Evolutionary conservation across 2,888 invertebrate genomes (phyloP).

Genomic region (Torymus texanus): DNA sequence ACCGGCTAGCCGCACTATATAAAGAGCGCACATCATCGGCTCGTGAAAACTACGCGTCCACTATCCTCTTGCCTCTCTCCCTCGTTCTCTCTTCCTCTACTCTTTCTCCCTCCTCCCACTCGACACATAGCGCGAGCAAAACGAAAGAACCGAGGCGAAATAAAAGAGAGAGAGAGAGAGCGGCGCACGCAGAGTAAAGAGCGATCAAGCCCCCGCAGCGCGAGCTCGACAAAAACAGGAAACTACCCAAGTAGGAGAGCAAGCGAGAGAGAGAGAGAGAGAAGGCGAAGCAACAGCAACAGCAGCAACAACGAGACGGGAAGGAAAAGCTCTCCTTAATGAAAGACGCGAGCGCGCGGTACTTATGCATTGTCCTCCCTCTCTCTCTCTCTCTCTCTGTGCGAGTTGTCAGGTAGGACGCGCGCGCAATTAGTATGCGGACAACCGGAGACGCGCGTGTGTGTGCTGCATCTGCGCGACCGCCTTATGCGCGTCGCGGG

Average conservation of each 20-base stretch:
- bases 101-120: too few relatives aligned
- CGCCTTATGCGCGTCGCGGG: slow-evolving; percentile 19
- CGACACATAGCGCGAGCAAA: neutral
- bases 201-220: neutral
- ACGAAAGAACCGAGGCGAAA: neutral
- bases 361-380: slow-evolving; percentile 44
- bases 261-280: neutral
- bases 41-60: too few relatives aligned
- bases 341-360: slow-evolving; percentile 17
- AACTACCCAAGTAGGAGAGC: slow-evolving; percentile 17
- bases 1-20: too few relatives aligned
- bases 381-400: neutral
- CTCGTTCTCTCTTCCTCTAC: too few relatives aligned
- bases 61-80: too few relatives aligned
- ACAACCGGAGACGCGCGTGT: slow-evolving; percentile 48
- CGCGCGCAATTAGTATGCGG: slow-evolving; percentile 53
- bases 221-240: slow-evolving; percentile 17
- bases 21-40: too few relatives aligned
- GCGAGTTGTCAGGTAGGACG: slow-evolving; percentile 36
- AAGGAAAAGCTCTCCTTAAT: slow-evolving; percentile 48
- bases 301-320: slow-evolving; percentile 8
- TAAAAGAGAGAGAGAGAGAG: neutral
- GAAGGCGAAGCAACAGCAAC: slow-evolving; percentile 16
- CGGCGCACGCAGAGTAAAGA: neutral
- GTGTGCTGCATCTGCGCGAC: neutral